Conservation (phyloP, 2,797 vertebrate genomes). For the Enteromius trimaculatus region DNA sequence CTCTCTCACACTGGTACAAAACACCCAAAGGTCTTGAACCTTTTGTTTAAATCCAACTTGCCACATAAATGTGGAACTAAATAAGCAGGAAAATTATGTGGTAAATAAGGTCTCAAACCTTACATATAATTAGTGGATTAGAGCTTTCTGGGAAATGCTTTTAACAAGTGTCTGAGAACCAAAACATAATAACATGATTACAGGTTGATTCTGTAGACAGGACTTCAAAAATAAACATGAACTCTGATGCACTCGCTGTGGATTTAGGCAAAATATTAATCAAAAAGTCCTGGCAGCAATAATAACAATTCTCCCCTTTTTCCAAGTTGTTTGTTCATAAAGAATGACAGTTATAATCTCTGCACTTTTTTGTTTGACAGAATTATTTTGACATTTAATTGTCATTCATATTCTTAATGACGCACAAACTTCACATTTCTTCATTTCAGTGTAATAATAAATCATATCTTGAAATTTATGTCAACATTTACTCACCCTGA, state of each 20-base stretch:
- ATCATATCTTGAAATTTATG: neutral
- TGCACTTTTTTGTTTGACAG: neutral
- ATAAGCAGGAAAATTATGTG: neutral
- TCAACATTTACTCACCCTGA: neutral
- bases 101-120: slow-evolving; percentile 6
- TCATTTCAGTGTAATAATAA: neutral
- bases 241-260: neutral
- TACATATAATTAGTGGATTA: slow-evolving; percentile 5
- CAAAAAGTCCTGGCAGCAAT: neutral
- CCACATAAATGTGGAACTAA: neutral
- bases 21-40: neutral
- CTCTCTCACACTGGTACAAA: neutral
- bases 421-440: neutral
- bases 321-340: neutral
- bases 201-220: slow-evolving; percentile 12
- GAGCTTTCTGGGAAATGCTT: slow-evolving; percentile 28
- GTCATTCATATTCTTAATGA: neutral
- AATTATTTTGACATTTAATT: too few relatives aligned
- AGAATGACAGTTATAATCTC: neutral
- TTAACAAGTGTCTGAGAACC: neutral
- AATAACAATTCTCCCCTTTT: neutral
- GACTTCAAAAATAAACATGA: slow-evolving; percentile 10
- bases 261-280: neutral
- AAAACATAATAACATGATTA: slow-evolving; percentile 24
- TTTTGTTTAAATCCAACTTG: neutral